Base-by-base conservation (phyloP, 2,888 invertebrate species). In the Macrosiphum euphorbiae region DNA sequence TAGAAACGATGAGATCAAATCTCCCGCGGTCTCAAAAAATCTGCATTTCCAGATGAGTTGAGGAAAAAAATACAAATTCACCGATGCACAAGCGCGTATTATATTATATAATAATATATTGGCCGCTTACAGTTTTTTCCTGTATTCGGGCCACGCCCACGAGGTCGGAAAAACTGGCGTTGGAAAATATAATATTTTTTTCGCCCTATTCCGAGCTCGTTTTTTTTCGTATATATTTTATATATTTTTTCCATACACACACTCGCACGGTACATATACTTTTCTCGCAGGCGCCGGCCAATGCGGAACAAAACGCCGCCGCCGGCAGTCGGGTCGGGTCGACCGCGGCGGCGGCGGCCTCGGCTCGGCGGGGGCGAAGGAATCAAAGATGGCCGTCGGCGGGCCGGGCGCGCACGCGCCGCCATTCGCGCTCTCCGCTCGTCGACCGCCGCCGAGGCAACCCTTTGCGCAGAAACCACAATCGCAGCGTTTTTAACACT, bases 331-430 rank as follows among this genome's bases (percentile, higher is more conserved):
- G 55, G 44, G 92, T 20, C 61, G 35, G 52, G 88, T 55, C 89
- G 89, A 7, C 92, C n/a, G 44, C 67, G 24, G 78, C 35, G 55
- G 24, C 86, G 92, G 5, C 35, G 86, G 47, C 44, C 41, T 26
- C 44, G 28, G n/a, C 61, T 35, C 86, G 87, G 92, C 87, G 92
- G 55, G 89, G 92, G 55, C 89, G 92, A 55, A 61, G 92, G 55
- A 92, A 92, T 92, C 92, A 92, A 92, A 92, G 88, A 92, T 92
- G 92, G 92, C 92, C 88, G 92, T 44, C 91, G 47, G 16, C 44
- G 1, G 85, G 24, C n/a, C 8, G 67, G 50, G 16, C 50, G 88
- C 92, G 88, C 92, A 67, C 92, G 92, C 93, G 89, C 47, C n/a
- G 58, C 47, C 58, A 16, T 58, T 61, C 61, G 47, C 16, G 10